Evolutionary conservation across 2,113 vertebrate species (phyloP).

Genomic region (Trochalopteron elliotii): DNA sequence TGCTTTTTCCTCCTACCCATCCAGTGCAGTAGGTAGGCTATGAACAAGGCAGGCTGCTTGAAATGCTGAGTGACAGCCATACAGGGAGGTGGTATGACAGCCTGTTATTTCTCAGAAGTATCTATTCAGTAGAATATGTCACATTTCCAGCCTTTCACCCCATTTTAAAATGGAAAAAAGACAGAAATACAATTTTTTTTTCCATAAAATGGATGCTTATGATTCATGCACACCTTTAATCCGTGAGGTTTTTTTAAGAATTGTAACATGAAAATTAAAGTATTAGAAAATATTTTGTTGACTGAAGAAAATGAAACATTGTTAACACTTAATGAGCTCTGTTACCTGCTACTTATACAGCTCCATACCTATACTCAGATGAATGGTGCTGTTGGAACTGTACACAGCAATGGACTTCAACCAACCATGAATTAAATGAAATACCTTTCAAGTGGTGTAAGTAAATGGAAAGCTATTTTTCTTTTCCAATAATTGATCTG

Average conservation of each 20-base stretch:
- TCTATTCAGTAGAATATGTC: conserved; percentile 9
- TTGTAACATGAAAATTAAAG: background rate
- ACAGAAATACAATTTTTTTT: background rate
- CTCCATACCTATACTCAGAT: background rate
- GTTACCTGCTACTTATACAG: background rate
- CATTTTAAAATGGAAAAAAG: background rate
- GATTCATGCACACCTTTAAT: background rate
- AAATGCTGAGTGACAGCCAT: conserved; percentile 11
- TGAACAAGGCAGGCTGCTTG: background rate
- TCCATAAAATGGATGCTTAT: background rate
- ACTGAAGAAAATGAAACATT: background rate
- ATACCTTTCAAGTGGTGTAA: background rate
- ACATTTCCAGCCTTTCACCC: conserved; percentile 7
- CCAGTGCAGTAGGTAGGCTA: background rate
- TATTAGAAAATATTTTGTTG: background rate
- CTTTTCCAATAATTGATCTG: background rate
- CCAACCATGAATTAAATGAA: background rate
- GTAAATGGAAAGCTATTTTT: background rate
- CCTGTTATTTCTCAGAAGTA: conserved; percentile 32
- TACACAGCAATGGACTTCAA: background rate
- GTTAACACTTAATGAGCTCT: background rate
- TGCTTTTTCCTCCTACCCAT: background rate
- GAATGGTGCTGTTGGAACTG: background rate
- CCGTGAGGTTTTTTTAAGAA: background rate
- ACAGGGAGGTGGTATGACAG: conserved; percentile 25